Evolutionary conservation across 1,140 invertebrate species (phyloP), one percentile per base, ranked within the genome.

Genomic region (Trachelipus rathkii): DNA sequence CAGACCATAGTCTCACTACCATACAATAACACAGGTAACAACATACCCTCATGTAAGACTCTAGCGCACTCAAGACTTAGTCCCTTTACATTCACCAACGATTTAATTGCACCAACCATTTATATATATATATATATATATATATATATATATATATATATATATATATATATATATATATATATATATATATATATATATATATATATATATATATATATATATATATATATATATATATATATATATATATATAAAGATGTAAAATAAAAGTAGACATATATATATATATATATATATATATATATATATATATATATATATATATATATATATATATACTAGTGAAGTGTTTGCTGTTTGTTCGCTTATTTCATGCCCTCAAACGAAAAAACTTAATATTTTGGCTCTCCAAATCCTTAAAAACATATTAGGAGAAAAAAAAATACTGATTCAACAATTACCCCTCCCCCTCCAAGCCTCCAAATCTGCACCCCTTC

Each of bases 101-200:
- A n/a, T n/a, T n/a, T n/a, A n/a, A 33, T 33, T 3, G 33, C 33
- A 33, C 6, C 2, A 33, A 33, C 33, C 4, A 60, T 60, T 3
- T 60, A 60, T 60, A 60, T 60, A 60, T 60, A 60, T 60, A 60
- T 60, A 60, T 60, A 60, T 60, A 60, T 60, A 60, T 60, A 60
- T 60, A 60, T 60, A 60, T 60, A 60, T 60, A 60, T 60, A 60
- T 60, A 60, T 60, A 60, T 60, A 60, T 60, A 60, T 21, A 60
- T 60, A 60, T 60, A 60, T 60, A 60, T 60, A 21, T 60, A 60
- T 60, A 21, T 21, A 60, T 60, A 60, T 60, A 60, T 60, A 60
- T 60, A 60, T 60, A 60, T 60, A 60, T 60, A 60, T 60, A 60
- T 60, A 60, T 60, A 60, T 60, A 60, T 60, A 60, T 60, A 21